Evolutionary conservation across 2,888 invertebrate genomes (phyloP).

Genomic region (Ferdinandea cuprea): DNA sequence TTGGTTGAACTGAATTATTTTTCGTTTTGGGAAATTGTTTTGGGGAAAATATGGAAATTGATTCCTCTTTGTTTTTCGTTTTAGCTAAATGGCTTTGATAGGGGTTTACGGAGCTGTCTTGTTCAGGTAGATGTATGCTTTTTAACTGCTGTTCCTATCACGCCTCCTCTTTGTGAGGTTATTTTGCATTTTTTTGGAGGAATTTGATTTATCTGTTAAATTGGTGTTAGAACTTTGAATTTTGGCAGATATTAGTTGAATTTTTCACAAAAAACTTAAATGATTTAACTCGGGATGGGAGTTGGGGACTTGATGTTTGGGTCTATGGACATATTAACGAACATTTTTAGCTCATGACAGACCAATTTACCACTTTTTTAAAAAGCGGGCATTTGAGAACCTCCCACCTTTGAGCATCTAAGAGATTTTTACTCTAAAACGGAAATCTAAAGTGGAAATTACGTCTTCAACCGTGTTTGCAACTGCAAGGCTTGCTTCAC

Average conservation of each 20-base stretch:
- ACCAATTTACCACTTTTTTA: too few relatives aligned
- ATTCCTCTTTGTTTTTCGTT: constrained; percentile 55
- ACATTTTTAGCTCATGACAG: too few relatives aligned
- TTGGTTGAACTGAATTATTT: constrained; percentile 51
- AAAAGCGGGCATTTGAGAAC: too few relatives aligned
- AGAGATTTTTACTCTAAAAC: too few relatives aligned
- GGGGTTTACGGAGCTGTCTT: background rate
- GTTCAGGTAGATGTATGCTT: background rate
- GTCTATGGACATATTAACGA: too few relatives aligned
- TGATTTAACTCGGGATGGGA: too few relatives aligned
- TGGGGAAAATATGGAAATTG: constrained; percentile 67
- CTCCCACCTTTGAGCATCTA: too few relatives aligned
- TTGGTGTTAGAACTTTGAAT: background rate
- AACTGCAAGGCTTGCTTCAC: too few relatives aligned
- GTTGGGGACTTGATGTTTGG: too few relatives aligned
- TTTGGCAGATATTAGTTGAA: constrained; percentile 33
- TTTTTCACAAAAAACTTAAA: background rate
- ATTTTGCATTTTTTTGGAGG: too few relatives aligned
- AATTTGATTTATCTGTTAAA: constrained; percentile 2
- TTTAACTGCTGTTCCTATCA: constrained; percentile 32
- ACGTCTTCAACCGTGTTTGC: too few relatives aligned
- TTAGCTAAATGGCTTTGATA: constrained; percentile 14
- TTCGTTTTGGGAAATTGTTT: constrained; percentile 7
- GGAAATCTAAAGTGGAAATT: too few relatives aligned
- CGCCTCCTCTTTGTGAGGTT: constrained; percentile 22